phyloP scores from a whole-genome alignment of 2,888 invertebrate species.

The Patella caerulea region DNA sequence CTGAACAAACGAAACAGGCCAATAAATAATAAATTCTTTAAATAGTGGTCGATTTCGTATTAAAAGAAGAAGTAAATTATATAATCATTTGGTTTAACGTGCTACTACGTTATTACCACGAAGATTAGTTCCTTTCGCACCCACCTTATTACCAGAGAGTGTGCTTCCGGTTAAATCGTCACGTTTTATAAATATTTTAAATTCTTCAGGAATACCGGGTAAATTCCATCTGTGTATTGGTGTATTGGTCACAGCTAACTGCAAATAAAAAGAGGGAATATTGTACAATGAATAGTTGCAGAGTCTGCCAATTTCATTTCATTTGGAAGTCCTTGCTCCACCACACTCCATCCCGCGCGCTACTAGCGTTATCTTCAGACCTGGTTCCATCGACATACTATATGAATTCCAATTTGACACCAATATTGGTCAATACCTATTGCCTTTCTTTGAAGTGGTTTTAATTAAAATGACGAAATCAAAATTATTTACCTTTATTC shows the following conservation, averaged over 20 bases:
- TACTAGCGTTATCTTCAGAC: no score
- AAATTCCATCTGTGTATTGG: conserved; percentile 61
- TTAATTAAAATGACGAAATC: no score
- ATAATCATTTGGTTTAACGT: not conserved
- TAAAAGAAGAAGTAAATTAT: not conserved
- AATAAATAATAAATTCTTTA: not conserved
- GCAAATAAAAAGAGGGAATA: conserved; percentile 26
- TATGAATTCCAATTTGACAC: no score
- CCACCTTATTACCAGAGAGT: conserved; percentile 64
- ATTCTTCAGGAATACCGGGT: conserved; percentile 48
- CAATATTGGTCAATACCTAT: no score
- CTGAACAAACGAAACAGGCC: no score
- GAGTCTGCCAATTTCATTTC: no score
- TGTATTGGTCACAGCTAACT: conserved; percentile 53
- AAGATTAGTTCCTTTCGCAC: not conserved
- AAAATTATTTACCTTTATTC: no score
- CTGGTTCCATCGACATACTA: no score
- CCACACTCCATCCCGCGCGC: no score
- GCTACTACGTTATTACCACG: not conserved
- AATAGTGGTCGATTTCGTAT: not conserved
- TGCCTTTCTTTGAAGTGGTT: no score
- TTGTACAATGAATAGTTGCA: no score
- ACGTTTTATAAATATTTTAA: conserved; percentile 57
- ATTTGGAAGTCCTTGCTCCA: no score
- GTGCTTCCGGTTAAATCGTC: conserved; percentile 65